Evolutionary conservation across 2,888 invertebrate species (phyloP), one percentile per base, ranked within the genome.

Genomic region (Erpobdella octoculata): DNA sequence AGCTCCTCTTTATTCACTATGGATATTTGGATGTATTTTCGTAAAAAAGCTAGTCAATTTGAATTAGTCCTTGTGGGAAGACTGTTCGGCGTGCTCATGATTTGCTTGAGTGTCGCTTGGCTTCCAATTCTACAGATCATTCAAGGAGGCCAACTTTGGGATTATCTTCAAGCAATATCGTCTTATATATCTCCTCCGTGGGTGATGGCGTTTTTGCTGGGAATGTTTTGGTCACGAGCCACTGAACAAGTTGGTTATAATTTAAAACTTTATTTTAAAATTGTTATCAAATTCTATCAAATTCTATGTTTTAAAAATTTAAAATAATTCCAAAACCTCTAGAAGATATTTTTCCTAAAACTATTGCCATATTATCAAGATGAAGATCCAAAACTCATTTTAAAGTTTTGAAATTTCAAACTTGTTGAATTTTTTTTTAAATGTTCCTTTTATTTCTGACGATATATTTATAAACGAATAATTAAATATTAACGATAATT

Each of bases 1-100:
- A 80, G 81, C 64, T 82, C 82, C 46, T 85, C 83, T 2, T 78
- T 85, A 48, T 85, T 86, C 77, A 85, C 85, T 2, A 82, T 86
- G 74, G 85, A 85, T 76, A 81, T 85, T 73, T 85, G 83, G 74
- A 71, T 58, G 33, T 38, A 71, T 36, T 66, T 75, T 64, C 53
- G 75, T 31, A 71, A 66, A 46, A 71, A 73, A 61, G 75, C 76
- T 0, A 64, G 68, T 25, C 75, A 77, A 48, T 67, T 65, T 21
- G 77, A 78, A 72, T 58, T 69, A 31, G 76, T 78, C 38, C 61
- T 78, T n/a, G 77, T 78, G 9, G 77, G 78, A 18, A 72, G 83
- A 38, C 36, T 79, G 6, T 84, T 82, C 74, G 79, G 83, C n/a
- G 62, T 83, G 18, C 64, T 81, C 12, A 79, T 84, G 79, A 80